phyloP scores from a whole-genome alignment of 2,113 vertebrate genomes.

The Noturus placidus region DNA sequence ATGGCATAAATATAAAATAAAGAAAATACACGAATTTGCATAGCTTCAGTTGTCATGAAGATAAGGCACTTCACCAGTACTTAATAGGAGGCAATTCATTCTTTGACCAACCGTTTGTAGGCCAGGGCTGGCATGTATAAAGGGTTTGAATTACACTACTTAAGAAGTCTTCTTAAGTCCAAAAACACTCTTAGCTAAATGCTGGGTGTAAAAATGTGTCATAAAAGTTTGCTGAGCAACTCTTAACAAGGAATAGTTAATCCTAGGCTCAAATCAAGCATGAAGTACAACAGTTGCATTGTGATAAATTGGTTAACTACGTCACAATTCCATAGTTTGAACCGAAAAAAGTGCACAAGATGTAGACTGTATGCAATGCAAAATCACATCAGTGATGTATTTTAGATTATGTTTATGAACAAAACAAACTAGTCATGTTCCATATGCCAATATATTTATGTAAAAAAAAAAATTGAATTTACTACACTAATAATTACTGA shows the following conservation, averaged over 20 bases:
- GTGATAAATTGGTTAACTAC: not conserved
- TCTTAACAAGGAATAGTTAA: not conserved
- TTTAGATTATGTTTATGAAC: not conserved
- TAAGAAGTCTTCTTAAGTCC: not conserved
- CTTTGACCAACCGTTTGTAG: conserved; percentile 62
- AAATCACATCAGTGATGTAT: not conserved
- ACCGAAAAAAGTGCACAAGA: not conserved
- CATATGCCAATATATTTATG: not conserved
- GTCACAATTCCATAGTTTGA: not conserved
- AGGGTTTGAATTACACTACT: not conserved
- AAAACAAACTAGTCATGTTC: not conserved
- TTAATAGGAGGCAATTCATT: conserved; percentile 67
- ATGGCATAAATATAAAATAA: conserved; percentile 75
- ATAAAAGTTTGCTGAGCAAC: not conserved
- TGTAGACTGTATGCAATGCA: not conserved
- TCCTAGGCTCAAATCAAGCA: not conserved
- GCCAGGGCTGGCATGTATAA: conserved; percentile 9
- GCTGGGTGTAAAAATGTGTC: not conserved
- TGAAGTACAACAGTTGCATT: not conserved
- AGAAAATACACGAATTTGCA: conserved; percentile 82
- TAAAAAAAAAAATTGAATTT: not conserved
- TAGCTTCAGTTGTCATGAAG: conserved; percentile 92
- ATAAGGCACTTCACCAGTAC: conserved; percentile 90
- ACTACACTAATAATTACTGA: not conserved
- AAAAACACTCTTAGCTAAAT: not conserved